Base-by-base conservation (phyloP, 2,797 vertebrate genomes). In the Denticeps clupeoides region DNA sequence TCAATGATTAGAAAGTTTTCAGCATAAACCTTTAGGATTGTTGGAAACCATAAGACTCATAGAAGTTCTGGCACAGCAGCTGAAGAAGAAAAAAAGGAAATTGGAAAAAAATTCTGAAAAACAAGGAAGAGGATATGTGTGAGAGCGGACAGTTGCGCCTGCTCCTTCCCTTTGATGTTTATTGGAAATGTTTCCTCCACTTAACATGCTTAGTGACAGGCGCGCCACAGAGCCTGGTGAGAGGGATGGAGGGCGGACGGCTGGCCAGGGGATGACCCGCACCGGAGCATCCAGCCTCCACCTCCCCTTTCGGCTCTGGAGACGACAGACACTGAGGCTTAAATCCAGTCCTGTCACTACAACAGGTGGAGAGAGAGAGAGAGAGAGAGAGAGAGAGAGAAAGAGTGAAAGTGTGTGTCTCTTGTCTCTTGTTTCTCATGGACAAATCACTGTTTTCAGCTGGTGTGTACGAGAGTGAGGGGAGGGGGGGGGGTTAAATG, bases 91-190 rank as follows among this genome's bases (percentile, higher is more conserved):
- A n/a, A n/a, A n/a, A n/a, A n/a, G n/a, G n/a, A n/a, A n/a, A n/a
- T n/a, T n/a, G 43, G 11, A 41, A 40, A 8, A 15, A 26, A 41
- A n/a, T 21, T 46, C 24, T 19, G 42, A 26, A n/a, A 27, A 27
- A 31, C 31, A 15, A 35, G 32, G 2, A n/a, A 13, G 12, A 16
- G 16, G 32, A 37, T 15, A 37, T 19, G 33, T 28, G 22, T 35
- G n/a, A 47, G 40, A 27, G 22, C 23, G 45, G 56, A 63, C 44
- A 41, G 42, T 67, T 59, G 54, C 54, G 38, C 19, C 45, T 29
- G 51, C 58, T 49, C 10, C 28, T 16, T 15, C 4, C 7, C 37
- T 59, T 65, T 59, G 24, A 62, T 60, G 42, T 44, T 53, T 56
- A 47, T 58, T 62, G 35, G 54, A 47, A 45, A 32, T 11, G 12